Conservation (phyloP, 2,888 invertebrate genomes). For the Choristoneura rosaceana region DNA sequence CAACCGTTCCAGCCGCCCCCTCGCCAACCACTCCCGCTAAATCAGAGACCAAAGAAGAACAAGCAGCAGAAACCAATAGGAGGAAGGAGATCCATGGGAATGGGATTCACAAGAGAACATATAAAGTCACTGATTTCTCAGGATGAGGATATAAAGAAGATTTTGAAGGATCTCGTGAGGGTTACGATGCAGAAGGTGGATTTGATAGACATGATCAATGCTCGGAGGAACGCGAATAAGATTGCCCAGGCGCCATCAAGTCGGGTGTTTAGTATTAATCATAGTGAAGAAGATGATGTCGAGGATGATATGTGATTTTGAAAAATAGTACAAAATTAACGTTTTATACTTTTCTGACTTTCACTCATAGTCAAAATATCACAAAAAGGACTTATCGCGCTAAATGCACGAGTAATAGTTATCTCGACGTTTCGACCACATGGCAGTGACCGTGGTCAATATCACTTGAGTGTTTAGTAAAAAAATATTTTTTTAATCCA, state of each 20-base stretch:
- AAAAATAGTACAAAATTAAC: background rate
- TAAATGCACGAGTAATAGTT: too few species aligned
- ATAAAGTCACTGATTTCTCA: conserved; percentile 72
- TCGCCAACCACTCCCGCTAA: conserved; percentile 42
- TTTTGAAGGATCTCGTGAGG: conserved; percentile 74
- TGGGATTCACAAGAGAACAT: conserved; percentile 67
- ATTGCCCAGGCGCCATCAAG: conserved; percentile 11
- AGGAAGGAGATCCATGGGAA: conserved; percentile 54
- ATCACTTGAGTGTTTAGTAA: too few species aligned
- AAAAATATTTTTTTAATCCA: background rate
- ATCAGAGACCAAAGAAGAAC: conserved; percentile 54
- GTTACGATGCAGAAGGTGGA: conserved; percentile 80
- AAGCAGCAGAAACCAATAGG: conserved; percentile 54
- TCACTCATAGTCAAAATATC: too few species aligned
- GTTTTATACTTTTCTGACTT: too few species aligned
- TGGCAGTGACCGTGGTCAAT: too few species aligned
- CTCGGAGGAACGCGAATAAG: conserved; percentile 41
- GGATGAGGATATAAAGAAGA: conserved; percentile 76
- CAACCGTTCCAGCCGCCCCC: conserved; percentile 44
- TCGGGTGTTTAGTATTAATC: conserved; percentile 27
- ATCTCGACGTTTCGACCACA: too few species aligned
- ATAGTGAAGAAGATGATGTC: conserved; percentile 16
- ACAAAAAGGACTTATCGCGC: too few species aligned
- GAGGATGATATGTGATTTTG: conserved; percentile 4
- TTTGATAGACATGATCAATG: conserved; percentile 62